Base-by-base conservation (phyloP, 1,140 invertebrate species). In the Sarcophaga bullata region DNA sequence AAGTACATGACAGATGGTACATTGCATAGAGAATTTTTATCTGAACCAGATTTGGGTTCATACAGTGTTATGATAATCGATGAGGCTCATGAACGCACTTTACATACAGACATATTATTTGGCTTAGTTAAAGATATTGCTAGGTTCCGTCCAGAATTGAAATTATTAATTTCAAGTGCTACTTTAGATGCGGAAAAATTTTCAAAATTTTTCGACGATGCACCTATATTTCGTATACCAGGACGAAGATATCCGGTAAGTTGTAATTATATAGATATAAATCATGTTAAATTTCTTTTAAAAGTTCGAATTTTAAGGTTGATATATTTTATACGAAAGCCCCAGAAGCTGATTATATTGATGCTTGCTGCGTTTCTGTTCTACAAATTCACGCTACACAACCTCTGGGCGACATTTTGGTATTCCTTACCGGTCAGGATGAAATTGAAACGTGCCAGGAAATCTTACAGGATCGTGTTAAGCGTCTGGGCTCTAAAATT, bases 1-100 rank as follows among this genome's bases (percentile, higher is more conserved):
- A 99, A 99, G 91, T 99, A 99, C 86, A 99, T 99, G 98, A 99
- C 99, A 68, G 99, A 99, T 92, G 99, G 99, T 88, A 99, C 99
- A 87, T 90, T 99, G 73, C 95, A 99, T 76, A 92, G 98, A 88
- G 99, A 99, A 92, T 99, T 99, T 91, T 92, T 99, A 3, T 96
- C 96, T 82, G 98, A 99, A 91, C 98, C 98, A 1, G 98, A 99
- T 92, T 91, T 99, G 46, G 95, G 94, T 62, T 95, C 95, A 3
- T 99, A 99, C 90, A 98, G 96, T 92, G 98, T 99, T 0, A 97
- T 99, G 94, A 99, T 99, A 83, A 98, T 99, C 89, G 98, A 99
- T 90, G 99, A 99, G 92, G 99, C 99, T 86, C 99, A 99, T 91
- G 99, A 99, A 90, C 91, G 98, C 73, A 99, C 98, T 0, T 92